Percentiles rank a stretch among this genome's conserved stretches.
Evolutionary conservation across 2,888 invertebrate species (phyloP).

Genomic region (Gerosis bhagava): DNA sequence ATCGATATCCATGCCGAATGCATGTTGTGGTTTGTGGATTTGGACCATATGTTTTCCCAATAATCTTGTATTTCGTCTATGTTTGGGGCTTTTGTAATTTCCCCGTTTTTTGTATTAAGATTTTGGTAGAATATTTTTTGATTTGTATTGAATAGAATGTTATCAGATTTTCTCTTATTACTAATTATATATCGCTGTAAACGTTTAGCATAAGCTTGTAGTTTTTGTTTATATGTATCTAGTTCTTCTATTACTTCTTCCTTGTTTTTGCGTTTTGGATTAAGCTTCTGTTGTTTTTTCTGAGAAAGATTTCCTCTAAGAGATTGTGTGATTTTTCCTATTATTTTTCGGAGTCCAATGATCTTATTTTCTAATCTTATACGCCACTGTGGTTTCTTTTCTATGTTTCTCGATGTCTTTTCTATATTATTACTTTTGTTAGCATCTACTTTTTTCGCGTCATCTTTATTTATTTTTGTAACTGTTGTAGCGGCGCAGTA

Average conservation of each 20-base stretch:
- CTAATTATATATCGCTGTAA: slow-evolving; percentile 10
- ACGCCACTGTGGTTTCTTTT: too few relatives aligned
- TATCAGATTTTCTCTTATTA: slow-evolving; percentile 9
- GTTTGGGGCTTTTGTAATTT: background rate
- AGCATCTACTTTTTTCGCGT: too few relatives aligned
- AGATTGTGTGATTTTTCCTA: background rate
- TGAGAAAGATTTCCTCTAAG: slow-evolving; percentile 4
- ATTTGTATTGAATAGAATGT: slow-evolving; percentile 4
- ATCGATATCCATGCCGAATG: slow-evolving; percentile 7
- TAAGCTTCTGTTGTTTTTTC: slow-evolving; percentile 2
- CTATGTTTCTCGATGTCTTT: too few relatives aligned
- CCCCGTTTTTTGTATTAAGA: background rate
- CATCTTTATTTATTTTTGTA: too few relatives aligned
- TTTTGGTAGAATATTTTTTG: slow-evolving; percentile 4
- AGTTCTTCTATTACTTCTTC: slow-evolving; percentile 5
- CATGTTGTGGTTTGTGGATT: slow-evolving; percentile 7
- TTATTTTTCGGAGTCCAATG: too few relatives aligned
- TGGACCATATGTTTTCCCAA: slow-evolving; percentile 15
- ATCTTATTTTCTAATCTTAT: too few relatives aligned
- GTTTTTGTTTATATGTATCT: slow-evolving; percentile 14
- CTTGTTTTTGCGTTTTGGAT: background rate
- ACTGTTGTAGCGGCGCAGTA: too few relatives aligned
- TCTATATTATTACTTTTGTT: too few relatives aligned
- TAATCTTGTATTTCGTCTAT: slow-evolving; percentile 1
- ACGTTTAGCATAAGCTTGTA: slow-evolving; percentile 15